A percentile compares a stretch with the other conserved stretches of the same genome.
phyloP scores from a whole-genome alignment of 2,113 vertebrate genomes.

The Scartelaos histophorus region DNA sequence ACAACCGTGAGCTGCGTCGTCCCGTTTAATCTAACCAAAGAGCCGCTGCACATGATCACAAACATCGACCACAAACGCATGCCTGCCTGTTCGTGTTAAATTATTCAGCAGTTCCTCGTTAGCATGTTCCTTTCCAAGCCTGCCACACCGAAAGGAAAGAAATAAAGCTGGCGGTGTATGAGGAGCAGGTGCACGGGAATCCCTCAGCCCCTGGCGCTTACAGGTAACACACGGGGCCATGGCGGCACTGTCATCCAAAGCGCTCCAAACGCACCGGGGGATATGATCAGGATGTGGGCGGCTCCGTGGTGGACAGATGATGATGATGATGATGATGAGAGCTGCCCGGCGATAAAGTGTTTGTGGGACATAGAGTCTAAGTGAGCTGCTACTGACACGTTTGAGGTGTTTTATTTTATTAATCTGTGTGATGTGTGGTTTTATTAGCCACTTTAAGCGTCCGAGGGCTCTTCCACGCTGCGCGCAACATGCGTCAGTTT shows the following conservation, averaged over 20 bases:
- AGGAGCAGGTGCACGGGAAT: slow-evolving; percentile 54
- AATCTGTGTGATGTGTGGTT: not conserved
- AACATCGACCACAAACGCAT: not conserved
- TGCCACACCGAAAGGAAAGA: not conserved
- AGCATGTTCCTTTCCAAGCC: not conserved
- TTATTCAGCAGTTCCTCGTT: not conserved
- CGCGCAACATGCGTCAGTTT: slow-evolving; percentile 42
- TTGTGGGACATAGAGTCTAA: not conserved
- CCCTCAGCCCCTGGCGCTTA: slow-evolving; percentile 51
- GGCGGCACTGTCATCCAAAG: not conserved
- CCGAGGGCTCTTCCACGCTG: slow-evolving; percentile 5
- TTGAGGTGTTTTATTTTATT: not conserved
- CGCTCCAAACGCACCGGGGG: slow-evolving; percentile 1
- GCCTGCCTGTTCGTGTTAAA: not conserved
- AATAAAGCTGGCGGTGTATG: slow-evolving; percentile 9
- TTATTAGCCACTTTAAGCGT: not conserved
- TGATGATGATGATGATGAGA: not conserved
- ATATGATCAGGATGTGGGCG: slow-evolving; percentile 4
- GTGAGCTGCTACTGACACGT: not conserved
- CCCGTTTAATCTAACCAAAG: slow-evolving; percentile 17
- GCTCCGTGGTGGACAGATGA: slow-evolving; percentile 3
- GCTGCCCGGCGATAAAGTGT: not conserved
- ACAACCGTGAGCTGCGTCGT: slow-evolving; percentile 65
- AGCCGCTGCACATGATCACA: too few species aligned
- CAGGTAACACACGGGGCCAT: slow-evolving; percentile 52